Evolutionary conservation across 1,140 invertebrate species (phyloP).

Genomic region (Hyles vespertilio): DNA sequence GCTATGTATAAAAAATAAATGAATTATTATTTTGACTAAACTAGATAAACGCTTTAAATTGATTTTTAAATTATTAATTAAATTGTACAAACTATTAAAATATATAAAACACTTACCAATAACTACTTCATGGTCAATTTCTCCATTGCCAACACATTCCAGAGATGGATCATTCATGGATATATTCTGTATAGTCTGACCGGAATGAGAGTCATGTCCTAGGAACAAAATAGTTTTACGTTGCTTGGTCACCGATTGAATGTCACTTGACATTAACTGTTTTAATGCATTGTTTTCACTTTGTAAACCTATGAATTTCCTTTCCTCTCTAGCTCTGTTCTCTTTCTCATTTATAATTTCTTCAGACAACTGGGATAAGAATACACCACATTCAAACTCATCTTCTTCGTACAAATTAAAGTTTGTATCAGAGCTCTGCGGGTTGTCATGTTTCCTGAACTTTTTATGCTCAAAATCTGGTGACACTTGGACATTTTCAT

Average conservation of each 20-base stretch:
- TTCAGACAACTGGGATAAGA: slow-evolving; percentile 44
- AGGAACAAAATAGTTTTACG: slow-evolving; percentile 58
- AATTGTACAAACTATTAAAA: no score
- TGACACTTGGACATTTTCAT: slow-evolving; percentile 37
- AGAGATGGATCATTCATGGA: slow-evolving; percentile 46
- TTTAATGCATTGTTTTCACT: slow-evolving; percentile 54
- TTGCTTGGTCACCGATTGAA: slow-evolving; percentile 46
- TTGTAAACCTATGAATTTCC: slow-evolving; percentile 35
- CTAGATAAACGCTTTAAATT: no score
- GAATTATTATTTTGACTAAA: no score
- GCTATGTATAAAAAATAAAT: no score
- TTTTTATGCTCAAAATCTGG: slow-evolving; percentile 47
- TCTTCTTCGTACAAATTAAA: slow-evolving; percentile 42
- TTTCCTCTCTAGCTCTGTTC: slow-evolving; percentile 32
- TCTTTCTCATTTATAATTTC: slow-evolving; percentile 54
- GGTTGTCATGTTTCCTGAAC: slow-evolving; percentile 29
- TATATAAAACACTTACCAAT: slow-evolving; percentile 38
- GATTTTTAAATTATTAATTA: no score
- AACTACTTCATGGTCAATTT: slow-evolving; percentile 31
- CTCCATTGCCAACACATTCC: slow-evolving; percentile 32
- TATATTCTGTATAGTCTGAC: slow-evolving; percentile 62
- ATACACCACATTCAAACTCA: slow-evolving; percentile 48
- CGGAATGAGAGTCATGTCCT: slow-evolving; percentile 45
- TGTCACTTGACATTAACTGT: slow-evolving; percentile 60
- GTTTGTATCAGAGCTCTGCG: slow-evolving; percentile 16